Base-by-base conservation (phyloP, 2,113 vertebrate species). In the Alethe diademata region DNA sequence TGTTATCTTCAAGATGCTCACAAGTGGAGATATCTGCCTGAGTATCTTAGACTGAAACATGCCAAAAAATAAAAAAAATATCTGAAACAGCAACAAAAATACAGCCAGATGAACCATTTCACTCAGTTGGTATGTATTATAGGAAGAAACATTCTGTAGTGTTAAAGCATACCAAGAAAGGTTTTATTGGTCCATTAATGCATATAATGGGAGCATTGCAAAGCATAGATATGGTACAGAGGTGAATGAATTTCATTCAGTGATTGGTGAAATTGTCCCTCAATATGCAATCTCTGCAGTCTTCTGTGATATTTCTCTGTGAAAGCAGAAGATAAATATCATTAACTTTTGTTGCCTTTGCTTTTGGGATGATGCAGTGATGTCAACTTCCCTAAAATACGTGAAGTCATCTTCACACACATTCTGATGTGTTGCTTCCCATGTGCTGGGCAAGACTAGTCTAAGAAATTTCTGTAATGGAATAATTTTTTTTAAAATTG, bases 211-310 rank as follows among this genome's bases (percentile, higher is more conserved):
- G 57, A 78, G 40, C 43, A 71, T 36, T 78, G 51, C 65, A 90
- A 93, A 84, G n/a, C 66, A 85, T 9, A 92, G 57, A 53, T 57
- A 84, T 79, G 66, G 71, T 72, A 75, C 53, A 86, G 36, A 87
- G 57, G 40, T 95, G 78, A 81, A 92, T 89, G 66, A 87, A 93
- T 96, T 89, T 92, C 70, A 82, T 72, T 92, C 80, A 82, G 57
- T 69, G 48, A 61, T 53, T 51, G 65, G 56, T 86, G 69, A 95
- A 87, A 93, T 75, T 45, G 36, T 90, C 66, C 71, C 36, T 90
- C 48, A 61, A 8, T 75, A 24, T 56, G 43, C 51, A 86, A 74
- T 67, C 57, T 69, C 80, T 89, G 45, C 14, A 57, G 45, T 79
- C 57, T 86, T 33, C 57, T 65, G n/a, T 29, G 61, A 24, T 85